A percentile compares a stretch with the other conserved stretches of the same genome.
These are phyloP conservation scores for Lordiphosa clarofinis DNA, from an alignment of 1,140 invertebrate species.

Conservation along the genomic window DNA sequence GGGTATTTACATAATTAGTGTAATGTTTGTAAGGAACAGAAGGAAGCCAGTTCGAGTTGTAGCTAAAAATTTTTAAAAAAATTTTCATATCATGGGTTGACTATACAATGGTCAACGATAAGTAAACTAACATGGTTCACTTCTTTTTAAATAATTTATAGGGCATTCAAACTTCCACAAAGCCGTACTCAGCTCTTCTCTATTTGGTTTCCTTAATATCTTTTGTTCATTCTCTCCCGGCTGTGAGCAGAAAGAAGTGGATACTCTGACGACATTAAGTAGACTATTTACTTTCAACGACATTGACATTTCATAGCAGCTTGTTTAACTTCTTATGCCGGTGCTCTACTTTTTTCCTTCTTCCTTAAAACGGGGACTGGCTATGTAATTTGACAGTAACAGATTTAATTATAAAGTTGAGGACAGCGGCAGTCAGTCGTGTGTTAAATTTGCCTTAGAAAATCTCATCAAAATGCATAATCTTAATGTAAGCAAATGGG, in stretches of 20 bases:
- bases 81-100: too few species aligned
- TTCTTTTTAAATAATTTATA: too few species aligned
- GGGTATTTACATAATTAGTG: not conserved
- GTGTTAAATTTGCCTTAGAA: conserved; percentile 39
- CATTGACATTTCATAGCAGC: conserved; percentile 27
- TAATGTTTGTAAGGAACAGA: too few species aligned
- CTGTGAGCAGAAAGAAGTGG: conserved; percentile 11
- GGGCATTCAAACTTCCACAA: too few species aligned
- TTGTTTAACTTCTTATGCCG: conserved; percentile 18
- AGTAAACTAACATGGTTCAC: too few species aligned
- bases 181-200: not conserved
- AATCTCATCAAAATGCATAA: conserved; percentile 55
- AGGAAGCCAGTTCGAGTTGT: too few species aligned
- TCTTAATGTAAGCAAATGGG: conserved; percentile 45
- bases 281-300: conserved; percentile 47
- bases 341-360: conserved; percentile 2
- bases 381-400: conserved; percentile 38
- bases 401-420: conserved; percentile 63
- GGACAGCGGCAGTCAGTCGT: conserved; percentile 19
- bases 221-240: conserved; percentile 1
- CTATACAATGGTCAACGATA: too few species aligned
- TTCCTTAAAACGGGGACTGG: conserved; percentile 12
- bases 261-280: conserved; percentile 52
- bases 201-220: not conserved
- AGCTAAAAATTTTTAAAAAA: too few species aligned